These are phyloP conservation scores for Sebastes nivosus DNA, from an alignment of 2,797 vertebrate genomes.

Conservation along the genomic window DNA sequence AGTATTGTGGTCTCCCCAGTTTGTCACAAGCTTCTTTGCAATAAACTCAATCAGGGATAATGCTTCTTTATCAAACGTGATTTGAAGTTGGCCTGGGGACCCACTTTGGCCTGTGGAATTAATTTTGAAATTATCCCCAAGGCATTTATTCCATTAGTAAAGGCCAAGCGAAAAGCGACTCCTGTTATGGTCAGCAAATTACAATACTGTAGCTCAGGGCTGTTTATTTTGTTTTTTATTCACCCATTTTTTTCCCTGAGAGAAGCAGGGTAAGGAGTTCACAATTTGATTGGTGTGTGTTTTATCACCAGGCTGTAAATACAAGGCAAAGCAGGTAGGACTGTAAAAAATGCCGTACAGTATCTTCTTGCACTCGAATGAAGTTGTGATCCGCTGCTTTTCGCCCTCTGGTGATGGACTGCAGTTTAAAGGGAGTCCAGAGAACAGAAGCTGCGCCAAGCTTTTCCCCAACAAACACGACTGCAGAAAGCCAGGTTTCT, in stretches of 20 bases:
- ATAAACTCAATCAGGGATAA: slow-evolving; percentile 69
- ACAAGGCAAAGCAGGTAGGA: neutral
- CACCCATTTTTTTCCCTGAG: neutral
- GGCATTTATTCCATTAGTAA: slow-evolving; percentile 74
- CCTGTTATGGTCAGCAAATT: slow-evolving; percentile 62
- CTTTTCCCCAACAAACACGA: slow-evolving; percentile 13
- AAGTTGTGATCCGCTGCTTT: slow-evolving; percentile 15
- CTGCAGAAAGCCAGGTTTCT: slow-evolving; percentile 15
- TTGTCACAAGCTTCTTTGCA: slow-evolving; percentile 56
- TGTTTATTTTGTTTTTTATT: neutral
- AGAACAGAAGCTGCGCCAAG: slow-evolving; percentile 32
- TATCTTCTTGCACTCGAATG: slow-evolving; percentile 10
- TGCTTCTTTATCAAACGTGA: slow-evolving; percentile 60
- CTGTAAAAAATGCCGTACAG: neutral
- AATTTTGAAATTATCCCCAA: slow-evolving; percentile 67
- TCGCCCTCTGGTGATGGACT: slow-evolving; percentile 15
- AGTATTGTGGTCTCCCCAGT: slow-evolving; percentile 27
- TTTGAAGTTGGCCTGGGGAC: slow-evolving; percentile 52
- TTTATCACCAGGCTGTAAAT: neutral
- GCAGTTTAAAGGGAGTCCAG: slow-evolving; percentile 25
- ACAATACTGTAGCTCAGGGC: slow-evolving; percentile 48
- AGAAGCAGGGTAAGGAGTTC: neutral
- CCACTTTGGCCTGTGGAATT: slow-evolving; percentile 65
- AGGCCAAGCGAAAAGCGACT: slow-evolving; percentile 51
- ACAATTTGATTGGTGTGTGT: slow-evolving; percentile 4